A percentile compares a stretch with the other conserved stretches of the same genome.
Conservation (phyloP, 2,888 invertebrate genomes). For the Lithophane leautieri region DNA sequence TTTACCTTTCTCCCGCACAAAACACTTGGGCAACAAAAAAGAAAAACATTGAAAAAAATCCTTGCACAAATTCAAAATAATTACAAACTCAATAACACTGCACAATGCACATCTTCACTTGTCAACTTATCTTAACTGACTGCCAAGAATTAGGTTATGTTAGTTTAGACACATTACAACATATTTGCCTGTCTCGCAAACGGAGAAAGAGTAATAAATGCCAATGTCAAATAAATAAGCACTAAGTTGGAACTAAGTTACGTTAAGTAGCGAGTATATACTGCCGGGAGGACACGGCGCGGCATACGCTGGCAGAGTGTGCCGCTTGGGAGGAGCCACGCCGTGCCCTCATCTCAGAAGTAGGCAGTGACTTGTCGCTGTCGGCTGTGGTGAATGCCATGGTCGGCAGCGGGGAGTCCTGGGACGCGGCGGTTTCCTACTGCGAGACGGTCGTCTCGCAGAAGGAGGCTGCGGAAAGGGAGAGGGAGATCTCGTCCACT, state of each 20-base stretch:
- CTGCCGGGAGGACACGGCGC: too few species aligned
- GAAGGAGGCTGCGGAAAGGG: too few species aligned
- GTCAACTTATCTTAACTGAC: conserved; percentile 50
- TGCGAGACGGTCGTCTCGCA: too few species aligned
- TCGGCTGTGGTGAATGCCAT: too few species aligned
- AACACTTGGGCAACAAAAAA: conserved; percentile 54
- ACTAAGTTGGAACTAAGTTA: conserved; percentile 43
- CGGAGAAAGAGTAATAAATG: conserved; percentile 64
- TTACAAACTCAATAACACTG: conserved; percentile 22
- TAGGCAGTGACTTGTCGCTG: too few species aligned
- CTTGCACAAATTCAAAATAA: conserved; percentile 14
- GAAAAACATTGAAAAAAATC: conserved; percentile 44
- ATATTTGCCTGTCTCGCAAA: conserved; percentile 55
- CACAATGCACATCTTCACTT: conserved; percentile 47
- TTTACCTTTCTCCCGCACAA: conserved; percentile 51
- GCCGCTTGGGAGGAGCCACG: too few species aligned
- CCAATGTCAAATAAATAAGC: conserved; percentile 65
- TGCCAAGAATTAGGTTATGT: conserved; percentile 57
- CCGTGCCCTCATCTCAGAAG: too few species aligned
- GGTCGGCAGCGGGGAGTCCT: too few species aligned
- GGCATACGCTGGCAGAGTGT: too few species aligned
- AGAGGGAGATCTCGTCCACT: too few species aligned
- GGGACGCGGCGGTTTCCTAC: too few species aligned
- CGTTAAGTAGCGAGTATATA: conserved; percentile 48
- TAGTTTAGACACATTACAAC: conserved; percentile 47